phyloP scores from a whole-genome alignment of 2,888 invertebrate genomes.

The Hirudinaria manillensis region DNA sequence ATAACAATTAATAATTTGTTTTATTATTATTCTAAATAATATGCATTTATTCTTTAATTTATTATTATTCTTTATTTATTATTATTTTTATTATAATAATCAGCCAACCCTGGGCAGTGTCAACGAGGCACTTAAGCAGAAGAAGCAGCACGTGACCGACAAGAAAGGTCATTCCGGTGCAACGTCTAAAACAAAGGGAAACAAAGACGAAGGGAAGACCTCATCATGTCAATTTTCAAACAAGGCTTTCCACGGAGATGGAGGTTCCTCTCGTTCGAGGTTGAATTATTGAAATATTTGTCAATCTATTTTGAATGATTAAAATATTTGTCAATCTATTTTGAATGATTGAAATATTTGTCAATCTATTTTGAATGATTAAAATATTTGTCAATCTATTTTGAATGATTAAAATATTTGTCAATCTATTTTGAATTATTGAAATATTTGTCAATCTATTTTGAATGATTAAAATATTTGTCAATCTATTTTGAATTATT shows the following conservation, averaged over 20 bases:
- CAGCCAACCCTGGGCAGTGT: constrained; percentile 25
- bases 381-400: no score
- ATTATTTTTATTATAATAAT: background rate
- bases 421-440: no score
- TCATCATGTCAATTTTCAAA: background rate
- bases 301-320: no score
- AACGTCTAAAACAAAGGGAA: background rate
- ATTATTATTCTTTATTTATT: background rate
- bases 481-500: no score
- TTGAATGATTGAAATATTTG: no score
- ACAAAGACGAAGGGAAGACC: no score
- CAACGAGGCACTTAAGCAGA: background rate
- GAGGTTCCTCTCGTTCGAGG: background rate
- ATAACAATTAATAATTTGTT: background rate
- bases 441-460: no score
- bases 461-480: no score
- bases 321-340: no score
- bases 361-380: no score
- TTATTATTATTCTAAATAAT: background rate
- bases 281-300: background rate
- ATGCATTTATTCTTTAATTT: background rate
- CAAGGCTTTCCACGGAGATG: background rate
- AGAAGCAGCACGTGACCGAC: background rate
- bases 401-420: no score
- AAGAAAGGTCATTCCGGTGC: background rate